These are phyloP conservation scores for Ochropacha duplaris DNA, from an alignment of 2,888 invertebrate species.

Conservation along the genomic window DNA sequence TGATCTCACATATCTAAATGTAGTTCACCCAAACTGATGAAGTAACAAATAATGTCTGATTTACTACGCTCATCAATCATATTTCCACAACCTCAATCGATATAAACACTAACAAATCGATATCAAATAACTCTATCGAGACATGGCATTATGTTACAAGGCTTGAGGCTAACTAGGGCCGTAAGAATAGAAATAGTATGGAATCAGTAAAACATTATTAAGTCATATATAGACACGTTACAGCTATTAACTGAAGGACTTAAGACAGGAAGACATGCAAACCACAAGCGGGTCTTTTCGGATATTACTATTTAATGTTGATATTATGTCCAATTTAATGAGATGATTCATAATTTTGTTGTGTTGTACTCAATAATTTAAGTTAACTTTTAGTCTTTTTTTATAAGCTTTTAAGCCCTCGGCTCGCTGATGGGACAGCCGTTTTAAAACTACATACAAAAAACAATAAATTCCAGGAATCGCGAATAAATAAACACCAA, in stretches of 20 bases:
- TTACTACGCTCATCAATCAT: constrained; percentile 3
- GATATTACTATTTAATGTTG: constrained; percentile 9
- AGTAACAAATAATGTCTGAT: neutral
- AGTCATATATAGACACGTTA: constrained; percentile 71
- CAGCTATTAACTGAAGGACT: constrained; percentile 62
- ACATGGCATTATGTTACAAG: constrained; percentile 30
- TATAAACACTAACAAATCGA: constrained; percentile 21
- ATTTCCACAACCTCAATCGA: constrained; percentile 5
- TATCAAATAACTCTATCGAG: constrained; percentile 36
- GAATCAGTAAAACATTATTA: constrained; percentile 67
- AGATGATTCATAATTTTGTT: neutral
- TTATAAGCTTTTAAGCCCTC: no score
- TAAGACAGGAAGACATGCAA: constrained; percentile 67
- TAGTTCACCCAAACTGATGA: neutral
- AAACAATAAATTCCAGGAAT: no score
- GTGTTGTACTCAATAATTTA: no score
- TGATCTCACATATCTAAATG: neutral
- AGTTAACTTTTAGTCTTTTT: neutral
- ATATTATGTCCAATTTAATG: constrained; percentile 4
- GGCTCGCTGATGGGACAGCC: no score
- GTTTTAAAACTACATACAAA: no score
- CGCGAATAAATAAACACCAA: neutral
- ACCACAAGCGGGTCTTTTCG: constrained; percentile 26
- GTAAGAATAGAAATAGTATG: constrained; percentile 53
- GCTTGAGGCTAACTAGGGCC: constrained; percentile 36